Percentiles rank a stretch among this genome's conserved stretches.
Evolutionary conservation across 2,888 invertebrate genomes (phyloP).

Genomic region (Copidosoma aretas): DNA sequence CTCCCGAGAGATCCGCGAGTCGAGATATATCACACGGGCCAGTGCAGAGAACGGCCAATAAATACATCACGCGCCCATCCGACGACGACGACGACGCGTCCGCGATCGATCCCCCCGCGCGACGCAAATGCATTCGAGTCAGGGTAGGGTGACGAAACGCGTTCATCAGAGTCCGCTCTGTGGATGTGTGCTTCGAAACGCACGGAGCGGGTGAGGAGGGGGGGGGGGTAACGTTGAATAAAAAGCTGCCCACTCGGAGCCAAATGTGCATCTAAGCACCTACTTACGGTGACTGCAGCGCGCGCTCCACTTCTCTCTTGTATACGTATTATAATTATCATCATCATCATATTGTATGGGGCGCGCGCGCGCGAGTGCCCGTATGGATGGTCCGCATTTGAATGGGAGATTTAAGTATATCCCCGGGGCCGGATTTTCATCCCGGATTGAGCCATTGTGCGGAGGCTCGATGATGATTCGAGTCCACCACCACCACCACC

Average conservation of each 20-base stretch:
- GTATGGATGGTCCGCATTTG: constrained; percentile 55
- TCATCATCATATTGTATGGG: too few species aligned
- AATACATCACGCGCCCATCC: neutral
- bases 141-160: neutral
- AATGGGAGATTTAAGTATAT: constrained; percentile 60
- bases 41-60: neutral
- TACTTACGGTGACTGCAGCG: too few species aligned
- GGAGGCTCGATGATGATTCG: constrained; percentile 43
- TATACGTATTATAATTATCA: too few species aligned
- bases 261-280: constrained; percentile 63
- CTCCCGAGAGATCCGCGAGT: neutral
- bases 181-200: too few species aligned
- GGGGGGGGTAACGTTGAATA: too few species aligned
- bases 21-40: neutral
- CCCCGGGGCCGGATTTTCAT: constrained; percentile 51
- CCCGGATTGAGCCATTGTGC: constrained; percentile 59
- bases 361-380: neutral
- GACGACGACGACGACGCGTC: neutral
- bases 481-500: constrained; percentile 49
- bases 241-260: constrained; percentile 45
- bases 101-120: neutral
- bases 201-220: neutral
- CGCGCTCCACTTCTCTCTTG: too few species aligned
- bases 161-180: too few species aligned
- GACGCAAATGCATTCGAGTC: neutral